Evolutionary conservation across 2,113 vertebrate genomes (phyloP).

Genomic region (Toxotes chatareus): DNA sequence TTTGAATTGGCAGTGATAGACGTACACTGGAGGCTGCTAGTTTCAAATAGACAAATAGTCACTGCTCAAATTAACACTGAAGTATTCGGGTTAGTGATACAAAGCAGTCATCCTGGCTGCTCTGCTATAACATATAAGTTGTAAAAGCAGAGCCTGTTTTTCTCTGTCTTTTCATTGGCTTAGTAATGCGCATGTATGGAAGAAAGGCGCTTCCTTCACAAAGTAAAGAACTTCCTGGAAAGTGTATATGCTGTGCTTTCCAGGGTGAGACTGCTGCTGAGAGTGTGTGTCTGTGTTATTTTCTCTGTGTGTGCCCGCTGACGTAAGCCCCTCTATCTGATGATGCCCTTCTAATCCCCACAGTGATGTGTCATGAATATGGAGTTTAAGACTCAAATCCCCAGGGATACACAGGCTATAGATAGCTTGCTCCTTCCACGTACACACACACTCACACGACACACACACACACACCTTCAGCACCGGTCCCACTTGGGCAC

Average conservation of each 20-base stretch:
- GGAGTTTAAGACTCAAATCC: slow-evolving; percentile 90
- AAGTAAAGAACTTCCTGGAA: slow-evolving; percentile 59
- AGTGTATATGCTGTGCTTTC: slow-evolving; percentile 58
- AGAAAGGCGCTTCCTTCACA: slow-evolving; percentile 12
- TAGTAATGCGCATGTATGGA: slow-evolving; percentile 3
- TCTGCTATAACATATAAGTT: slow-evolving; percentile 6
- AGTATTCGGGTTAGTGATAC: slow-evolving; percentile 35
- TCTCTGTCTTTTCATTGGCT: slow-evolving; percentile 8
- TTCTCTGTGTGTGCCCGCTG: slow-evolving; percentile 59
- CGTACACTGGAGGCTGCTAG: slow-evolving; percentile 10
- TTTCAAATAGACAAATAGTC: slow-evolving; percentile 57
- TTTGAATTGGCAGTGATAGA: slow-evolving; percentile 44
- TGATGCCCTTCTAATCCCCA: slow-evolving; percentile 88
- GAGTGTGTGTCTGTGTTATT: slow-evolving; percentile 47
- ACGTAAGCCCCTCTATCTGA: slow-evolving; percentile 86
- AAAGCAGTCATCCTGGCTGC: slow-evolving; percentile 26
- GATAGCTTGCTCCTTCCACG: slow-evolving; percentile 76
- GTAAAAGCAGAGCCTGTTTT: background rate
- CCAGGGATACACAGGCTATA: slow-evolving; percentile 85
- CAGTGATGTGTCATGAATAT: slow-evolving; percentile 91
- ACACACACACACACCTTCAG: slow-evolving; percentile 52
- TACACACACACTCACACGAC: slow-evolving; percentile 50
- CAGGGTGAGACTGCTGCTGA: slow-evolving; percentile 37
- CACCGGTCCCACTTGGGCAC: slow-evolving; percentile 41
- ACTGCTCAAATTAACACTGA: slow-evolving; percentile 43